Evolutionary conservation across 1,140 invertebrate species (phyloP), one percentile per base, ranked within the genome.

Genomic region (Bilobella aurantiaca): DNA sequence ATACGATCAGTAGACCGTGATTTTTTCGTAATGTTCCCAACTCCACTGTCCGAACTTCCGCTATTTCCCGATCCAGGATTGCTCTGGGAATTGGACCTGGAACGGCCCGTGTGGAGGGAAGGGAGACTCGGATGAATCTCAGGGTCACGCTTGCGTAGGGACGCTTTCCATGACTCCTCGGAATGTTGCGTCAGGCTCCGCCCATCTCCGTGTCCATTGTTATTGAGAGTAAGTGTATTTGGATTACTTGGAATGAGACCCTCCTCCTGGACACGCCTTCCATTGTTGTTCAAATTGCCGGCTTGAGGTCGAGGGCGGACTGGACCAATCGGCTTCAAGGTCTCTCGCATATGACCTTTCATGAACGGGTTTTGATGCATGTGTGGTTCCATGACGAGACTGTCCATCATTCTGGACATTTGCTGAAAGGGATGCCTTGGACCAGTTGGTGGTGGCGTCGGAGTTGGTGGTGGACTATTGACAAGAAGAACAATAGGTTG

Each of bases 341-440:
- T 21, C 21, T 56, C 49, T 69, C 66, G 42, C 56, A 25, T 62
- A 68, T 65, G 34, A 46, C n/a, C 25, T 58, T 56, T 47, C 63
- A 34, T 59, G 3, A 28, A 30, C 3, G 16, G 3, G 25, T 53
- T 53, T 32, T 65, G 64, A 47, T 46, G 57, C 30, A 64, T 46
- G 71, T 84, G 75, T 66, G 83, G 79, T 72, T 86, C 84, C 56
- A 83, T 74, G 74, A 86, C 83, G 70, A 86, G 79, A 1, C 83
- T 82, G 72, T 86, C 85, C 85, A 86, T 86, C 83, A 86, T 86
- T 5, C 83, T 76, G 49, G 84, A 84, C 82, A 86, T 84, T 69
- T 85, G 83, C 64, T 84, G 82, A 57, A 86, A 81, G 59, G 76
- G 76, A 58, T 79, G 77, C 46, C 79, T 79, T 64, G 70, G 62